A percentile compares a stretch with the other conserved stretches of the same genome.
Evolutionary conservation across 2,113 vertebrate genomes (phyloP).

Genomic region (Cephalopholis sonnerati): DNA sequence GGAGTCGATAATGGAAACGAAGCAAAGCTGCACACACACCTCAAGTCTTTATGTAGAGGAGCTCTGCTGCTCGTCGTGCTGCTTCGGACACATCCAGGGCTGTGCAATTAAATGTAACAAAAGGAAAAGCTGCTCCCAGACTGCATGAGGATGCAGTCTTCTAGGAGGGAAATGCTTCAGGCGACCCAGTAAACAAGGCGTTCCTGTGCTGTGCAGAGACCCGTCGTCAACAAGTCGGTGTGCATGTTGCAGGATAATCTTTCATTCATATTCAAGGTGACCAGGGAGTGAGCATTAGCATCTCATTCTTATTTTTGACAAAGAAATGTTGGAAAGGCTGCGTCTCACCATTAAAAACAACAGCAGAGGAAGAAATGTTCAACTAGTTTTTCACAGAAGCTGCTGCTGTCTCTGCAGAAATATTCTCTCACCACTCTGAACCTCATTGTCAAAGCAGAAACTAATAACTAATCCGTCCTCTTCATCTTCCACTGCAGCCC

Average conservation of each 20-base stretch:
- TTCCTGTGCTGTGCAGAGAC: conserved; percentile 2
- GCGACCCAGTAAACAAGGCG: conserved; percentile 28
- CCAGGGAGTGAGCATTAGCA: conserved; percentile 1
- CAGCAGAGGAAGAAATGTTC: neutral
- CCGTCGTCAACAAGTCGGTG: conserved; percentile 13
- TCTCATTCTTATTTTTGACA: neutral
- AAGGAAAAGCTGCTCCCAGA: neutral
- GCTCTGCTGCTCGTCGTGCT: neutral
- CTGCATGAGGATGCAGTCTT: conserved; percentile 25
- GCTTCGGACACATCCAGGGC: neutral
- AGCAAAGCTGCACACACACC: neutral
- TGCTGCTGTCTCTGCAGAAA: neutral
- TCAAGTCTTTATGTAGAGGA: neutral
- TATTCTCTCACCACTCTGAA: neutral
- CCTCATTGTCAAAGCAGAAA: too few relatives aligned
- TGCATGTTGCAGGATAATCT: conserved; percentile 14
- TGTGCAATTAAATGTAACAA: neutral
- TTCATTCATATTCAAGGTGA: conserved; percentile 33
- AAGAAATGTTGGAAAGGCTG: neutral
- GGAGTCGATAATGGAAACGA: conserved; percentile 41
- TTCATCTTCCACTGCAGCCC: too few relatives aligned
- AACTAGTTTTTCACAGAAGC: neutral
- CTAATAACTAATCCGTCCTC: too few relatives aligned
- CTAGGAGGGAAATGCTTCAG: conserved; percentile 15
- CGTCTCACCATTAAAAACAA: neutral